Conservation (phyloP, 2,888 invertebrate genomes). For the Odontocolon sp. region DNA sequence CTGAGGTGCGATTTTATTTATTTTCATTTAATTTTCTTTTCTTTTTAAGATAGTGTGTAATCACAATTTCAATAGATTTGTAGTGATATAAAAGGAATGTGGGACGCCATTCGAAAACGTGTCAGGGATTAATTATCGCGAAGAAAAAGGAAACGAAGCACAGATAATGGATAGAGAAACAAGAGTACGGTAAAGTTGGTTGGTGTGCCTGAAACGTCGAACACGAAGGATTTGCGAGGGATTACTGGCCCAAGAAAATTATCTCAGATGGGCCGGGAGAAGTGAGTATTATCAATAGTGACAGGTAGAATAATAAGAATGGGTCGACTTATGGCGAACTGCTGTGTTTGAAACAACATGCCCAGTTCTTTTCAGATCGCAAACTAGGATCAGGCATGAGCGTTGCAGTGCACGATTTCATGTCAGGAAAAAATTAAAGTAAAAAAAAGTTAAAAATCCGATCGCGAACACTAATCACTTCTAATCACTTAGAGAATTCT, state of each 20-base stretch:
- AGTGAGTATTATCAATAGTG: constrained; percentile 56
- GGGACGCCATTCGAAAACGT: neutral
- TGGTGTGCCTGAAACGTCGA: constrained; percentile 22
- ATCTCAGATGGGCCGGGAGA: constrained; percentile 48
- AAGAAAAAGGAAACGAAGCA: neutral
- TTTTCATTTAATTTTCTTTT: neutral
- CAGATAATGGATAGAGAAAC: neutral
- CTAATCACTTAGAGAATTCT: no score
- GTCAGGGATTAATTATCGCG: neutral
- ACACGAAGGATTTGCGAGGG: constrained; percentile 39
- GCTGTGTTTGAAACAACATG: constrained; percentile 59
- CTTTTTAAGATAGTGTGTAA: constrained; percentile 33
- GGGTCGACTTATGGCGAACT: constrained; percentile 1
- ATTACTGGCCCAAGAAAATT: constrained; percentile 57
- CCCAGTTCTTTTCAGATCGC: no score
- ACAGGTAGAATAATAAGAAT: constrained; percentile 63
- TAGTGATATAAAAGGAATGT: neutral
- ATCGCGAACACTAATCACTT: no score
- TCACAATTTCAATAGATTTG: neutral
- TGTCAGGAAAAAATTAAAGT: no score
- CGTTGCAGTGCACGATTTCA: no score
- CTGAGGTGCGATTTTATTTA: constrained; percentile 23
- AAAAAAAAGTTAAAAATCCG: no score
- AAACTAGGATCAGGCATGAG: no score
- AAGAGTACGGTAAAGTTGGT: constrained; percentile 3